Base-by-base conservation (phyloP, 2,113 vertebrate genomes). In the Hippocampus abdominalis region DNA sequence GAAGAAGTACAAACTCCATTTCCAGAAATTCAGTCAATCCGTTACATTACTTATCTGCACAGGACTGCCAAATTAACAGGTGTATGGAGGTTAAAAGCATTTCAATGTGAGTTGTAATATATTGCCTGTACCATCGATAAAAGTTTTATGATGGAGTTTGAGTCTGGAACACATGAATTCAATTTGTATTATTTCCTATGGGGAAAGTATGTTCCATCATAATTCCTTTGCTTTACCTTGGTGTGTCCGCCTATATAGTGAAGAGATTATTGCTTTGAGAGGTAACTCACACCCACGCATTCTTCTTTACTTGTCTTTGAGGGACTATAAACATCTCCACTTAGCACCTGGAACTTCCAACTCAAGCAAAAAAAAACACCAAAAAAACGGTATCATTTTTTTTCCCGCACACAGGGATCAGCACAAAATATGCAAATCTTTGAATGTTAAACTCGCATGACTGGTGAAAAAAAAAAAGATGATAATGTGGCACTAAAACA, bases 381-480 rank as follows among this genome's bases (percentile, higher is more conserved):
- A 32, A 32, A 32, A 15, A 44, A 53, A 27, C 27, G 6, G 57
- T 42, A 64, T 66, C 21, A 66, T 66, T 16, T 29, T 53, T 20
- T 66, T n/a, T n/a, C 39, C 42, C 23, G 23, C 42, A 27, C 63
- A 27, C 16, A 15, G 39, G 39, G 62, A 44, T 44, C 25, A 15
- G 32, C 42, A 64, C 40, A 46, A 42, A 46, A 46, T 64, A 64
- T 69, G 66, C 16, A 54, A 60, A 77, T 73, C 32, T n/a, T 15
- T 8, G 8, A 7, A 32, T 15, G 27, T 60, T 32, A 32, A 36
- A 29, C 15, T 18, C 44, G 62, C 21, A 25, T 64, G 5, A 44
- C 62, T 64, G n/a, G 11, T 32, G 25, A 13, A 67, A 53, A 27
- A 16, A 49, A 67, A 53, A 27, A 18, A 49, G 23, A 67, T 67